These are phyloP conservation scores for Cylas formicarius DNA, from an alignment of 1,140 invertebrate species.

Conservation along the genomic window DNA sequence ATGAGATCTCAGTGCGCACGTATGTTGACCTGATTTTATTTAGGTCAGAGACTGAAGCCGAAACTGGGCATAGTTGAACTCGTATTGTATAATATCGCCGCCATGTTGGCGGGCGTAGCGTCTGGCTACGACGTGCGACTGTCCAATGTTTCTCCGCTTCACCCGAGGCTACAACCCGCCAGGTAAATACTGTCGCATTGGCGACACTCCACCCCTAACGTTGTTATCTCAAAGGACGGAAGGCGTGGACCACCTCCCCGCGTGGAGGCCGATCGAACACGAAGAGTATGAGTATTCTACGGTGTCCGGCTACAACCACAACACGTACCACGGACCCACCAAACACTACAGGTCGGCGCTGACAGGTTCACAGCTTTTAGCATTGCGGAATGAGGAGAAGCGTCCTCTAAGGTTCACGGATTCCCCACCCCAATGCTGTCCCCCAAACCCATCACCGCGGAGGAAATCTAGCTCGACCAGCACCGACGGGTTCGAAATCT, in stretches of 20 bases:
- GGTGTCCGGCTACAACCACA: constrained; percentile 63
- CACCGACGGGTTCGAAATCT: constrained; percentile 53
- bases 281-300: constrained; percentile 52
- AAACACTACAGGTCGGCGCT: constrained; percentile 66
- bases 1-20: background rate
- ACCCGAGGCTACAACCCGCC: constrained; percentile 66
- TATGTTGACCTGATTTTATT: background rate
- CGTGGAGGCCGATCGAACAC: constrained; percentile 34
- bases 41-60: constrained; percentile 54
- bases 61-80: constrained; percentile 70
- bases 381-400: constrained; percentile 47
- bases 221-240: constrained; percentile 26
- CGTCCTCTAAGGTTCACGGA: constrained; percentile 70
- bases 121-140: constrained; percentile 86
- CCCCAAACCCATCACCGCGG: constrained; percentile 62
- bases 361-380: constrained; percentile 41
- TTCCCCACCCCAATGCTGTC: constrained; percentile 64
- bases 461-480: constrained; percentile 60
- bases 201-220: background rate
- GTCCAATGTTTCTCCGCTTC: constrained; percentile 75
- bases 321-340: constrained; percentile 85
- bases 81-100: constrained; percentile 83
- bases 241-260: constrained; percentile 28
- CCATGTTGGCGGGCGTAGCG: constrained; percentile 79
- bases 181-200: constrained; percentile 40